A percentile compares a stretch with the other conserved stretches of the same genome.
Evolutionary conservation across 2,888 invertebrate species (phyloP).

Genomic region (Nemapogon koenigi): DNA sequence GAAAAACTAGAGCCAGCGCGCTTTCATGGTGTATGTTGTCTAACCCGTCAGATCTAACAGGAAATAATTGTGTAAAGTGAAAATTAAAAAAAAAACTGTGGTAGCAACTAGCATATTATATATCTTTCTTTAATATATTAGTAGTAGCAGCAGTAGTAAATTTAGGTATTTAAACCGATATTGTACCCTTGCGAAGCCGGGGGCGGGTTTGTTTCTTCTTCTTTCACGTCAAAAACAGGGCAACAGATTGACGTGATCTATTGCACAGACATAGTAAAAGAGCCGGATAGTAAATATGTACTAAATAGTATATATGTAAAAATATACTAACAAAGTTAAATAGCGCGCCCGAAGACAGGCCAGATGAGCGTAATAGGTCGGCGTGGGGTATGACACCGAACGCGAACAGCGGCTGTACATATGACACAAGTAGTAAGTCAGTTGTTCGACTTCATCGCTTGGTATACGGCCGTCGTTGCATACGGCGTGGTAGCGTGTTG

Average conservation of each 20-base stretch:
- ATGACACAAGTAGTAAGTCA: slow-evolving; percentile 86
- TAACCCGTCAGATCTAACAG: too few species aligned
- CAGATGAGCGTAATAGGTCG: slow-evolving; percentile 87
- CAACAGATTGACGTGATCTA: too few species aligned
- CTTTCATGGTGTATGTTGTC: too few species aligned
- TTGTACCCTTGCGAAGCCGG: too few species aligned
- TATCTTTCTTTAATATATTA: slow-evolving; percentile 68
- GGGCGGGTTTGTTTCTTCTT: too few species aligned
- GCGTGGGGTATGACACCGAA: slow-evolving; percentile 85
- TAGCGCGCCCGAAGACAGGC: slow-evolving; percentile 78
- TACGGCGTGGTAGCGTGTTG: slow-evolving; percentile 85
- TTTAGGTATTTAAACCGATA: slow-evolving; percentile 70
- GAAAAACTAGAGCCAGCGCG: too few species aligned
- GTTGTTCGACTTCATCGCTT: slow-evolving; percentile 77
- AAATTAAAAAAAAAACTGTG: too few species aligned
- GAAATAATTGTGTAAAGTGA: too few species aligned
- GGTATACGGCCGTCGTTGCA: slow-evolving; percentile 78
- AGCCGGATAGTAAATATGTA: slow-evolving; percentile 68
- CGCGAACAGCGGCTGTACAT: slow-evolving; percentile 84
- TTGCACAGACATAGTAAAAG: too few species aligned
- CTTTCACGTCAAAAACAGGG: too few species aligned
- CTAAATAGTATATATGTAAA: slow-evolving; percentile 19
- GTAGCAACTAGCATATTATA: too few species aligned
- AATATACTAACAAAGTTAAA: too few species aligned
- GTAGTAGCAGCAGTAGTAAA: slow-evolving; percentile 76